Percentiles rank a stretch among this genome's conserved stretches.
Evolutionary conservation across 2,888 invertebrate species (phyloP).

Genomic region (Xestia sexstrigata): DNA sequence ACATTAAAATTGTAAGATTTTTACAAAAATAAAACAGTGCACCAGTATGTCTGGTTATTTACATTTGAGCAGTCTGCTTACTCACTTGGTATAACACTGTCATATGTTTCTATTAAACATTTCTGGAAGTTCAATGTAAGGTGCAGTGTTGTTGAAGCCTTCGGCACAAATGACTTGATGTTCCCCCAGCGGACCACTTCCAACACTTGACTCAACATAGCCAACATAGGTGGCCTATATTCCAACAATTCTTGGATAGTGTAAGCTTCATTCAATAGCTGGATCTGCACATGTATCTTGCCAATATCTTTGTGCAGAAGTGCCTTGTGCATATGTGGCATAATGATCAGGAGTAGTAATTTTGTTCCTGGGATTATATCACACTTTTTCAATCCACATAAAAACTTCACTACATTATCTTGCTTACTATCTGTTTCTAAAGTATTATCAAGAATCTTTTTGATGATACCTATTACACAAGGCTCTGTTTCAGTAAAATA

Average conservation of each 20-base stretch:
- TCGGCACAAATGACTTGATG: constrained; percentile 74
- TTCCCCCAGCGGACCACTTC: constrained; percentile 81
- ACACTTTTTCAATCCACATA: constrained; percentile 76
- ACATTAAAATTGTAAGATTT: not conserved
- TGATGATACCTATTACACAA: constrained; percentile 76
- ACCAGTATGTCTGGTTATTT: too few relatives aligned
- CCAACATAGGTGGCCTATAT: constrained; percentile 84
- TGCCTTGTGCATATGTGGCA: constrained; percentile 83
- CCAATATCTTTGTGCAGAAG: constrained; percentile 74
- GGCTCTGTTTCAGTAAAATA: constrained; percentile 81
- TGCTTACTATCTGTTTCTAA: constrained; percentile 74
- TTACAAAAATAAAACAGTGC: not conserved
- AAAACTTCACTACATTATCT: constrained; percentile 79
- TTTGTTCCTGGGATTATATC: constrained; percentile 76
- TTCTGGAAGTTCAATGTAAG: constrained; percentile 77
- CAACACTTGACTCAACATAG: constrained; percentile 84
- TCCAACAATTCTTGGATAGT: constrained; percentile 75
- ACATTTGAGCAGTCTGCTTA: not conserved
- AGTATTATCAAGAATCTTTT: constrained; percentile 71
- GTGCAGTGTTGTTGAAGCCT: constrained; percentile 76
- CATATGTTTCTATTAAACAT: constrained; percentile 77
- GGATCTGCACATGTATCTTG: constrained; percentile 76
- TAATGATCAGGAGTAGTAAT: constrained; percentile 80
- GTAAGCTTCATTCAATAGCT: constrained; percentile 75
- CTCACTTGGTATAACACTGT: constrained; percentile 78